Base-by-base conservation (phyloP, 2,888 invertebrate genomes). In the Monopis laevigella region DNA sequence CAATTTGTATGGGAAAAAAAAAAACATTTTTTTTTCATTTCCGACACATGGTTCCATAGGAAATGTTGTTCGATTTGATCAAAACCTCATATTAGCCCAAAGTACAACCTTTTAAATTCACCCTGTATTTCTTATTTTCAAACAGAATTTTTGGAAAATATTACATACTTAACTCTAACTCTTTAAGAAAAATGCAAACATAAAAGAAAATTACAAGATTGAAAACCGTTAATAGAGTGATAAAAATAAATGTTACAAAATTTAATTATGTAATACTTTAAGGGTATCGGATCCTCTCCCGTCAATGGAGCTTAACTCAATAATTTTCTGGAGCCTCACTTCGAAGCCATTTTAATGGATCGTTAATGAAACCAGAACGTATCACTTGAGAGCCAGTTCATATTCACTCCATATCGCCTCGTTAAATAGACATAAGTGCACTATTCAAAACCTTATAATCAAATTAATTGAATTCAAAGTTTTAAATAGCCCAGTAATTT, bases 351-450 rank as follows among this genome's bases (percentile, higher is more conserved):
- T 36, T 36, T 21, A 21, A 36, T 36, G 17, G 36, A 21, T 13
- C 21, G 21, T 36, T 36, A 36, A 36, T 21, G 36, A 36, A 36
- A 36, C 36, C 36, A 36, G 36, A 36, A 21, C 36, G 19, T 36
- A 6, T n/a, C 4, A n/a, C 11, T n/a, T 8, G 28, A 28, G 28
- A n/a, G 7, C 7, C n/a, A n/a, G n/a, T n/a, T n/a, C n/a, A 4
- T 5, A 28, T n/a, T 11, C 4, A 11, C 28, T n/a, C 28, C 4
- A 14, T 26, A 39, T 2, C 2, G 27, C 26, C n/a, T 39, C 26
- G 14, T 39, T 39, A 39, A 39, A 26, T 26, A 27, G 12, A 39
- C 12, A 39, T 39, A 39, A 39, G 27, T 26, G 14, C 26, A 39
- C 39, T n/a, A 27, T 39, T 13, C 16, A 26, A 16, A 39, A 39